These are phyloP conservation scores for Eumeta japonica DNA, from an alignment of 1,140 invertebrate genomes.

Conservation along the genomic window DNA sequence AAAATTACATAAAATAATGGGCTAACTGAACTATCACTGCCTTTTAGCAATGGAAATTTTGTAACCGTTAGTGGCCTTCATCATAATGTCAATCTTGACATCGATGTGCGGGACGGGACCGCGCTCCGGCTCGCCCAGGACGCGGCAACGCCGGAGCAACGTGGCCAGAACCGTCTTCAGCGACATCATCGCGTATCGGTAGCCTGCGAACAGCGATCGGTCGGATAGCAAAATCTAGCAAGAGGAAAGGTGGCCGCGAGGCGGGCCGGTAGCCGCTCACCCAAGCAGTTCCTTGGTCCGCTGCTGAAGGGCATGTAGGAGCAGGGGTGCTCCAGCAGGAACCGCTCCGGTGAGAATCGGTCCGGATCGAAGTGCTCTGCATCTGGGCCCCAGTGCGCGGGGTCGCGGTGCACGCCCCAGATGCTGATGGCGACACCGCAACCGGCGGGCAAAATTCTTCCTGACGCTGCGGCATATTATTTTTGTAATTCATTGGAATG, in stretches of 20 bases:
- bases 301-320: conserved; percentile 64
- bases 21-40: no score
- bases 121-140: conserved; percentile 19
- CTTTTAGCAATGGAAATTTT: conserved; percentile 22
- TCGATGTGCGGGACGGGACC: conserved; percentile 21
- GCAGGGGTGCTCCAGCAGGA: conserved; percentile 44
- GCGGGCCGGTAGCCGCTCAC: background rate
- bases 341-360: conserved; percentile 61
- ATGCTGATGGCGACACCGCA: conserved; percentile 28
- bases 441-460: conserved; percentile 26
- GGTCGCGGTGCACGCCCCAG: conserved; percentile 51
- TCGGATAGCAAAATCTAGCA: background rate
- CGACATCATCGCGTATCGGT: conserved; percentile 47
- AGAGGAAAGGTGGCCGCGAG: background rate
- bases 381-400: conserved; percentile 59
- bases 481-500: background rate
- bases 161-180: conserved; percentile 39
- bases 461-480: conserved; percentile 24
- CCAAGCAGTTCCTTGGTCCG: conserved; percentile 61
- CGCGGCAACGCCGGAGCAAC: conserved; percentile 31
- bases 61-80: conserved; percentile 32
- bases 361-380: conserved; percentile 70
- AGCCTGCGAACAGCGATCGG: conserved; percentile 30
- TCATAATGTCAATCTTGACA: conserved; percentile 34
- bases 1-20: no score